phyloP scores from a whole-genome alignment of 2,888 invertebrate genomes.

The Allygus modestus region DNA sequence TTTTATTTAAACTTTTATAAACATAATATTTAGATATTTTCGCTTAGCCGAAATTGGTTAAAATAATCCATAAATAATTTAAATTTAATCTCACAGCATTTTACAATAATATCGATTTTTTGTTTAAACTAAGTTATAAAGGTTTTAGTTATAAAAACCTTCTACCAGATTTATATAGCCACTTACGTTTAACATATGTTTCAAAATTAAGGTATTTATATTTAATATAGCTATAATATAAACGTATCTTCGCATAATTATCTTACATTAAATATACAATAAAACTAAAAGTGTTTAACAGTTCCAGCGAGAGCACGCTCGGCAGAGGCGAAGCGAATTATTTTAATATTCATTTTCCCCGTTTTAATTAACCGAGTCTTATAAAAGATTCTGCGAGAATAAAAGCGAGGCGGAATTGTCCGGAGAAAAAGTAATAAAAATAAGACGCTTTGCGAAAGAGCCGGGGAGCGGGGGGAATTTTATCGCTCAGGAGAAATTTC shows the following conservation, averaged over 20 bases:
- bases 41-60: too few relatives aligned
- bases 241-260: not conserved
- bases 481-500: conserved; percentile 60
- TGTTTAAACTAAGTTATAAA: too few relatives aligned
- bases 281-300: conserved; percentile 48
- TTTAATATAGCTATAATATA: too few relatives aligned
- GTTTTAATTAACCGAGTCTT: conserved; percentile 59
- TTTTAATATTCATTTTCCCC: conserved; percentile 57
- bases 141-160: too few relatives aligned
- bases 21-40: too few relatives aligned
- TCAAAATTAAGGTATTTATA: too few relatives aligned
- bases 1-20: too few relatives aligned
- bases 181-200: too few relatives aligned
- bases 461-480: conserved; percentile 48
- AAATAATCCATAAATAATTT: too few relatives aligned
- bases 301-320: conserved; percentile 36
- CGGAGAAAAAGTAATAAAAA: conserved; percentile 64
- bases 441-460: conserved; percentile 62
- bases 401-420: conserved; percentile 50
- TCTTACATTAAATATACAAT: conserved; percentile 16
- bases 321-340: conserved; percentile 16
- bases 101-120: too few relatives aligned
- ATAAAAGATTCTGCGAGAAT: conserved; percentile 53
- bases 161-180: too few relatives aligned
- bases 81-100: too few relatives aligned